A percentile compares a stretch with the other conserved stretches of the same genome.
Conservation (phyloP, 2,888 invertebrate genomes). For the Tachina lurida region DNA sequence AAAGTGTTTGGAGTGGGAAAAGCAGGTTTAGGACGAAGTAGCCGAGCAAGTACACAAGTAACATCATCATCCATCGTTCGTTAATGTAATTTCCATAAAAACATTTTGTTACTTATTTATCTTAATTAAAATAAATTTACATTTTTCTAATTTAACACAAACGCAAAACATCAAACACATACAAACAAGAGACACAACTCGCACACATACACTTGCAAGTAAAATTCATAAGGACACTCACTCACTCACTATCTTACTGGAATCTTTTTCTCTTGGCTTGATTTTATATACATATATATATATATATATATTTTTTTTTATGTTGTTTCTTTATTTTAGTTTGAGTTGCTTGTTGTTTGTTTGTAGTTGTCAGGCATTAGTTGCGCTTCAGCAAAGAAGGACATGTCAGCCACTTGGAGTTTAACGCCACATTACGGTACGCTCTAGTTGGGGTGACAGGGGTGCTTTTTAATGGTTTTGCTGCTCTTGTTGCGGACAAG, state of each 20-base stretch:
- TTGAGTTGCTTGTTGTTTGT: slow-evolving; percentile 20
- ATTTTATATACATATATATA: too few relatives aligned
- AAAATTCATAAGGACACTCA: slow-evolving; percentile 58
- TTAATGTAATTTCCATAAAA: slow-evolving; percentile 81
- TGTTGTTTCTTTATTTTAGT: slow-evolving; percentile 11
- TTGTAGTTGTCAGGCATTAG: slow-evolving; percentile 67
- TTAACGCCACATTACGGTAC: slow-evolving; percentile 57
- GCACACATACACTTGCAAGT: slow-evolving; percentile 27
- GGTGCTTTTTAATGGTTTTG: slow-evolving; percentile 39
- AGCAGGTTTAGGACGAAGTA: slow-evolving; percentile 31
- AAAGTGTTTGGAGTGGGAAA: slow-evolving; percentile 15
- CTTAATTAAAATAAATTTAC: slow-evolving; percentile 82
- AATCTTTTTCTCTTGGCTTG: slow-evolving; percentile 21
- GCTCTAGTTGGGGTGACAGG: neutral
- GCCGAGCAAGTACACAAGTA: slow-evolving; percentile 70
- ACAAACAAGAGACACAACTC: slow-evolving; percentile 48
- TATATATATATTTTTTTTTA: neutral
- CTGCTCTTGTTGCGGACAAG: slow-evolving; percentile 49
- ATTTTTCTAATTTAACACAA: slow-evolving; percentile 81
- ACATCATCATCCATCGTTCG: slow-evolving; percentile 73
- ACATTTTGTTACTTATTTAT: slow-evolving; percentile 82
- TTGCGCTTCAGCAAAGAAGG: slow-evolving; percentile 64
- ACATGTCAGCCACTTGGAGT: slow-evolving; percentile 70
- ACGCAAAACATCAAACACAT: slow-evolving; percentile 73
- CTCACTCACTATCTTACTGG: slow-evolving; percentile 35